Base-by-base conservation (phyloP, 2,888 invertebrate genomes). In the Sepiola atlantica region DNA sequence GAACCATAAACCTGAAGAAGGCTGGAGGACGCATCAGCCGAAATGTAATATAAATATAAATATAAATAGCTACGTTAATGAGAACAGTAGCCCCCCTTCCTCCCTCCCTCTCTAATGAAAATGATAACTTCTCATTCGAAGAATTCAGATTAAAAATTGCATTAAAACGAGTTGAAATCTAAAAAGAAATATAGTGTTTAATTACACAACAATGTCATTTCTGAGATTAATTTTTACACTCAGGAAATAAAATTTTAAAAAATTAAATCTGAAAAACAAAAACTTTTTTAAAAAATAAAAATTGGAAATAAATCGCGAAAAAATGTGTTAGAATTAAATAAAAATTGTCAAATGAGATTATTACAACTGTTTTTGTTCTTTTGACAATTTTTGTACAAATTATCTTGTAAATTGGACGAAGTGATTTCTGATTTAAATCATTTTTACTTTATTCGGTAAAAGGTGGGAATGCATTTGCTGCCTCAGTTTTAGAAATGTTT, bases 221-320 rank as follows among this genome's bases (percentile, higher is more conserved):
- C 12, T 77, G n/a, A 77, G 77, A 77, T 77, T 77, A 77, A 77
- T 77, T 77, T n/a, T 77, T 77, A n/a, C 77, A 77, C 77, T n/a
- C 28, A 14, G 10, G 18, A 77, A n/a, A n/a, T 77, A n/a, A 77
- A 77, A 77, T 77, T 28, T n/a, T n/a, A n/a, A 28, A 61, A 61
- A 61, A 61, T 28, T 61, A 28, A 61, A 61, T 61, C 28, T 28
- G 16, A 61, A 77, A 77, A 77, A 77, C 2, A 28, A 28, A 77
- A 77, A 77, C 8, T 45, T 8, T 45, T 45, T 8, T 45, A 77
- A 77, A 77, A 77, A 45, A 28, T 4, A 77, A 77, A 77, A 77
- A 77, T 10, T 32, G 8, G 4, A 77, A 77, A 10, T 28, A 77
- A 77, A 77, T 77, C n/a, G n/a, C 12, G 28, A n/a, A n/a, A n/a